These are phyloP conservation scores for Albula goreensis DNA, from an alignment of 2,113 vertebrate genomes.

Conservation along the genomic window DNA sequence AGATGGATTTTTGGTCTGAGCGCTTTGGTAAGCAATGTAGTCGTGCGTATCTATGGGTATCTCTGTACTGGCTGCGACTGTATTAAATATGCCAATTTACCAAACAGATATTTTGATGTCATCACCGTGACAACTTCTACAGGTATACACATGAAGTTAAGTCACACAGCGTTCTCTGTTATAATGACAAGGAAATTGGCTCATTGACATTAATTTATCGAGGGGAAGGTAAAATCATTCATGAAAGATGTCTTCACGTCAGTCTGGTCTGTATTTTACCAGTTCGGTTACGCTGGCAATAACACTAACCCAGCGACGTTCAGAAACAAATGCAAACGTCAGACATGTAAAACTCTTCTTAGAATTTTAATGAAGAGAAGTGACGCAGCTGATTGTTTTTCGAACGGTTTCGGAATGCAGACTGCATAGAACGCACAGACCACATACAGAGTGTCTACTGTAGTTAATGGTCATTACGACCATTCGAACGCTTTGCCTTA, in stretches of 20 bases:
- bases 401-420: background rate
- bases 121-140: background rate
- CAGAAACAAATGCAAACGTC: background rate
- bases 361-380: background rate
- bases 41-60: background rate
- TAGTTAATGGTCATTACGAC: background rate
- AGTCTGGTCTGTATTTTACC: background rate
- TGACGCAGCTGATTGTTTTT: background rate
- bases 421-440: background rate
- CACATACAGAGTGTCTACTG: background rate
- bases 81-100: background rate
- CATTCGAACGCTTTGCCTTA: background rate
- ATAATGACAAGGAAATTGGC: background rate
- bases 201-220: background rate
- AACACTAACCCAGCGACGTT: background rate
- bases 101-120: background rate
- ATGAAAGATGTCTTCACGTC: background rate
- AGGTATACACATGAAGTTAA: background rate
- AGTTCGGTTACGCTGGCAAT: background rate
- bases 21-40: background rate
- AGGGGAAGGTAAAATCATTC: background rate
- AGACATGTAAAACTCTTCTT: background rate
- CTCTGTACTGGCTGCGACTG: background rate
- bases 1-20: background rate
- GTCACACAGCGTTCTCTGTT: background rate